Evolutionary conservation across 2,888 invertebrate genomes (phyloP).

Genomic region (Nomada fucata): DNA sequence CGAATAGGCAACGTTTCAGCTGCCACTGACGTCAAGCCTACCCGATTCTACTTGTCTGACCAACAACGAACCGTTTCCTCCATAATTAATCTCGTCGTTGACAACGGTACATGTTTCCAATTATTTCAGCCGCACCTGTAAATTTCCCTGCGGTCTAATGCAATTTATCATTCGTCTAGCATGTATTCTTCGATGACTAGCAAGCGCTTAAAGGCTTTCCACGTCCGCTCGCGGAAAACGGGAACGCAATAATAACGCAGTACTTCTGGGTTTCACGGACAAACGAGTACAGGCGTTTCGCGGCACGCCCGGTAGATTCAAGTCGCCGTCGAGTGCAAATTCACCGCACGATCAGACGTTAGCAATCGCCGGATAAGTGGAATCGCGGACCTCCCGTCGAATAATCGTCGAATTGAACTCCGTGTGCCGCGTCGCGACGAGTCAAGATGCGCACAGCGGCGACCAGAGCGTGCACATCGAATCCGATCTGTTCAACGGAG

Average conservation of each 20-base stretch:
- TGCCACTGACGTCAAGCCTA: neutral
- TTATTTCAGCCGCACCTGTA: too few species aligned
- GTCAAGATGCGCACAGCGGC: too few species aligned
- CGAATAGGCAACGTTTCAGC: neutral
- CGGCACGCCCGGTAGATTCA: constrained; percentile 26
- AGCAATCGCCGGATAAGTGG: constrained; percentile 49
- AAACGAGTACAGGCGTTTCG: constrained; percentile 5
- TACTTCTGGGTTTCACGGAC: constrained; percentile 8
- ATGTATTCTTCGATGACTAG: too few species aligned
- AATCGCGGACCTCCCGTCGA: constrained; percentile 24
- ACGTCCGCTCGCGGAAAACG: neutral
- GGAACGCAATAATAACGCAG: neutral
- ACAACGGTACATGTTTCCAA: neutral
- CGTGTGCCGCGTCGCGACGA: too few species aligned
- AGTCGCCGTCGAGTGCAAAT: constrained; percentile 47
- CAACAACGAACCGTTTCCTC: neutral
- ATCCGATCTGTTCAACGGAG: neutral
- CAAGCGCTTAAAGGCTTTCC: neutral
- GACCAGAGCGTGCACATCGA: neutral
- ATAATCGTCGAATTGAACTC: constrained; percentile 35
- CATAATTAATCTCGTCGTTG: neutral
- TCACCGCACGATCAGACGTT: constrained; percentile 37
- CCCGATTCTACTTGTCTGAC: neutral
- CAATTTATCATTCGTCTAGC: too few species aligned
- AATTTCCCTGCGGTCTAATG: too few species aligned